phyloP scores from a whole-genome alignment of 2,797 vertebrate genomes.

The Eremophila alpestris region DNA sequence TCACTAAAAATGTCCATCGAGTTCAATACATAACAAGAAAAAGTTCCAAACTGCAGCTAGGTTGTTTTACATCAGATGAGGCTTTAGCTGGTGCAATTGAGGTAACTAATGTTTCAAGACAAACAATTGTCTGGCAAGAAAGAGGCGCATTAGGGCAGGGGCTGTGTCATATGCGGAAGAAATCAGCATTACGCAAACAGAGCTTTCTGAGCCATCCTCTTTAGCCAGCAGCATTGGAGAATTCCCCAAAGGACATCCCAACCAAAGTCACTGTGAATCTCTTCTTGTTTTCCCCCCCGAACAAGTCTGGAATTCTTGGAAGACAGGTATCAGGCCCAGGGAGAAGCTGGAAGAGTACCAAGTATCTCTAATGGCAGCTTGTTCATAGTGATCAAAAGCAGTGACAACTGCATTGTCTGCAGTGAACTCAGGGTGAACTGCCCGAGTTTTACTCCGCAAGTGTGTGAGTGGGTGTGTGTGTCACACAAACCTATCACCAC shows the following conservation, averaged over 20 bases:
- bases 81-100: background rate
- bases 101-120: background rate
- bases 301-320: background rate
- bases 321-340: background rate
- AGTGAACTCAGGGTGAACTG: background rate
- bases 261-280: background rate
- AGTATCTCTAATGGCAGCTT: background rate
- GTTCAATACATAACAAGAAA: fast-evolving
- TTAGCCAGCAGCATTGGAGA: background rate
- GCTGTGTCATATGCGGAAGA: background rate
- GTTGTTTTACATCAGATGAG: background rate
- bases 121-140: background rate
- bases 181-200: background rate
- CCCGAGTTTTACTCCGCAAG: background rate
- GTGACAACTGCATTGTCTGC: background rate
- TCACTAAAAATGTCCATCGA: background rate
- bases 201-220: background rate
- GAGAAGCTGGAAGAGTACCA: background rate
- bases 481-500: background rate
- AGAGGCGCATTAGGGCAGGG: background rate
- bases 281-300: background rate
- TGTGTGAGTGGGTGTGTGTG: fast-evolving
- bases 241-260: background rate
- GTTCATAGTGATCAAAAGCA: background rate
- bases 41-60: background rate